phyloP scores from a whole-genome alignment of 2,888 invertebrate species.

The Lasioglossum lativentre region DNA sequence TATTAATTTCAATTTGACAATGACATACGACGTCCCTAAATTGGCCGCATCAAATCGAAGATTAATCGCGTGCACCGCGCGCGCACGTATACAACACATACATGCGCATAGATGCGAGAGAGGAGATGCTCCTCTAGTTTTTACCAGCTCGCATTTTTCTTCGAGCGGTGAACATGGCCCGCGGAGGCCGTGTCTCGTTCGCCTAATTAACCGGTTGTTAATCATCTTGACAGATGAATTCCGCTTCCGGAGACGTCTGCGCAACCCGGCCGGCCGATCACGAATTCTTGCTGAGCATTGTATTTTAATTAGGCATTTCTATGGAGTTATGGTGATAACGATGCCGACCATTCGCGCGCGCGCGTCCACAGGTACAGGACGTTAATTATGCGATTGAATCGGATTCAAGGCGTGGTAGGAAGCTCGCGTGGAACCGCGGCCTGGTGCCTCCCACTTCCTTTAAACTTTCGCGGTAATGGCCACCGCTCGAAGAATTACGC shows the following conservation, averaged over 20 bases:
- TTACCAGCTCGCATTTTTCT: constrained; percentile 33
- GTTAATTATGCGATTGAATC: constrained; percentile 53
- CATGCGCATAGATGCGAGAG: not conserved
- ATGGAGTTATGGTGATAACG: constrained; percentile 44
- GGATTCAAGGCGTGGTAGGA: constrained; percentile 27
- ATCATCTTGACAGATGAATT: constrained; percentile 63
- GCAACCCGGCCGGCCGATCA: constrained; percentile 33
- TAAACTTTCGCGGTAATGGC: constrained; percentile 24
- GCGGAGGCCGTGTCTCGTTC: constrained; percentile 20
- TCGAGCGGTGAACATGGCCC: not conserved
- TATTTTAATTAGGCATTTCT: constrained; percentile 52
- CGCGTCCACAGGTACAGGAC: not conserved
- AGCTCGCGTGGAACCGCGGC: constrained; percentile 9
- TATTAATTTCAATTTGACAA: not conserved
- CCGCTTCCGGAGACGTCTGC: constrained; percentile 59
- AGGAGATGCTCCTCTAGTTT: constrained; percentile 22
- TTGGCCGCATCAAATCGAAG: constrained; percentile 43
- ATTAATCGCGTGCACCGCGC: constrained; percentile 39
- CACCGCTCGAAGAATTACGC: constrained; percentile 17
- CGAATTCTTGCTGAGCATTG: constrained; percentile 42
- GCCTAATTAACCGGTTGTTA: constrained; percentile 62
- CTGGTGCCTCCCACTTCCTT: constrained; percentile 9
- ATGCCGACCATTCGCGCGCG: not conserved
- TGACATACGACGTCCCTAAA: constrained; percentile 23
- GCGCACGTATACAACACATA: not conserved